phyloP scores from a whole-genome alignment of 2,797 vertebrate species.

The Macrochelys suwanniensis region DNA sequence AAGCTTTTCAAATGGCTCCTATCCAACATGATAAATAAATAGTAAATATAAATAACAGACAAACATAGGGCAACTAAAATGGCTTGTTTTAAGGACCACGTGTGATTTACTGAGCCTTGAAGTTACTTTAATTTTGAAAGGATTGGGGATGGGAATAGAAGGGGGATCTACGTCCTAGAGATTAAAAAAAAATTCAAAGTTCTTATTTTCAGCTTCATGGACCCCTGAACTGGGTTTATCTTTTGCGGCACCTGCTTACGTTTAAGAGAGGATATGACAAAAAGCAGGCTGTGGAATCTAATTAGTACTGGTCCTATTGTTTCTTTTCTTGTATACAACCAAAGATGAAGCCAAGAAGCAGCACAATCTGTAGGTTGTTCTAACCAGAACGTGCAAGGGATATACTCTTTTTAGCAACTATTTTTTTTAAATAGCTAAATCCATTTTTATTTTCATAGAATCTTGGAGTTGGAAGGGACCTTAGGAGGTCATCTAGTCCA shows the following conservation, averaged over 20 bases:
- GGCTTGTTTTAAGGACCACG: not conserved
- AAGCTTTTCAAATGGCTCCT: not conserved
- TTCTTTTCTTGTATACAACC: not conserved
- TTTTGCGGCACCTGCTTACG: not conserved
- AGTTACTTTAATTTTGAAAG: not conserved
- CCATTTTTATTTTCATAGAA: constrained; percentile 39
- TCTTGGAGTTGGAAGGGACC: too few species aligned
- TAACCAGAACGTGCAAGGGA: not conserved
- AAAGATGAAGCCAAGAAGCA: not conserved
- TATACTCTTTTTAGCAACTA: constrained; percentile 12
- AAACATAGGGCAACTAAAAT: not conserved
- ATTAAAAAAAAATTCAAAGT: not conserved
- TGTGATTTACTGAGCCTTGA: not conserved
- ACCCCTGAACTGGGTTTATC: not conserved
- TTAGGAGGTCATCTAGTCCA: too few species aligned
- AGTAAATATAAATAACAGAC: not conserved
- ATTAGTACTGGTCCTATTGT: not conserved
- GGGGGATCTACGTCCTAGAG: not conserved
- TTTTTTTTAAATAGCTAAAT: constrained; percentile 7
- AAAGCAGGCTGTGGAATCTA: not conserved
- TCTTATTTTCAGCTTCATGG: not conserved
- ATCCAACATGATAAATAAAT: not conserved
- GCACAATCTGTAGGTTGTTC: not conserved
- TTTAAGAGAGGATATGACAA: not conserved
- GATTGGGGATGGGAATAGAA: not conserved